A percentile compares a stretch with the other conserved stretches of the same genome.
Evolutionary conservation across 1,140 invertebrate genomes (phyloP).

Genomic region (Drosophila arawakana): DNA sequence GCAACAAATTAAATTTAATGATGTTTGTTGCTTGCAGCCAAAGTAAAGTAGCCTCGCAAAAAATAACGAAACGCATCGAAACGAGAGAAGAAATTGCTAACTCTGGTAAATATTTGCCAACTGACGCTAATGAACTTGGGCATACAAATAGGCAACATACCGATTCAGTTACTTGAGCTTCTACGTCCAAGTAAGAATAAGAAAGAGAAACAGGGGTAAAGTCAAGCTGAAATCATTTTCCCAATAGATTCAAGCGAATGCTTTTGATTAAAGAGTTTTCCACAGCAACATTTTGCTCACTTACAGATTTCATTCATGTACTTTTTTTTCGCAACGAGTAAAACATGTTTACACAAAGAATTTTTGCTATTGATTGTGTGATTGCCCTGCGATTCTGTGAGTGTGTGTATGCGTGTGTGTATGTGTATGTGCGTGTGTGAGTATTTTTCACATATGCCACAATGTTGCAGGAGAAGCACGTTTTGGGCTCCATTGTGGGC

Average conservation of each 20-base stretch:
- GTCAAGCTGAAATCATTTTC: conserved; percentile 49
- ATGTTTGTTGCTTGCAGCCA: conserved; percentile 68
- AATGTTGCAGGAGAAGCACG: conserved; percentile 34
- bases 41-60: conserved; percentile 26
- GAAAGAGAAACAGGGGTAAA: not conserved
- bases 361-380: conserved; percentile 71
- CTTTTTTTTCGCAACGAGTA: conserved; percentile 19
- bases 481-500: conserved; percentile 40
- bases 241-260: conserved; percentile 37
- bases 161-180: conserved; percentile 1
- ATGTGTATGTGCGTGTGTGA: not conserved
- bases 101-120: conserved; percentile 73
- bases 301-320: conserved; percentile 38
- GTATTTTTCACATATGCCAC: conserved; percentile 38
- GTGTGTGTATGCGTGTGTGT: not conserved
- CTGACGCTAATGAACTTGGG: conserved; percentile 78
- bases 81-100: conserved; percentile 57
- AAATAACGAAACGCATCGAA: conserved; percentile 15
- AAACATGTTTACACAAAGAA: conserved; percentile 68
- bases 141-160: conserved; percentile 65
- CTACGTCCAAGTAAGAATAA: not conserved
- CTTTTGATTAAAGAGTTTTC: conserved; percentile 65
- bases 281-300: conserved; percentile 39
- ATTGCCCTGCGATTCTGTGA: conserved; percentile 16
- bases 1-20: conserved; percentile 80